Base-by-base conservation (phyloP, 1,140 invertebrate species). In the Sinella curviseta region DNA sequence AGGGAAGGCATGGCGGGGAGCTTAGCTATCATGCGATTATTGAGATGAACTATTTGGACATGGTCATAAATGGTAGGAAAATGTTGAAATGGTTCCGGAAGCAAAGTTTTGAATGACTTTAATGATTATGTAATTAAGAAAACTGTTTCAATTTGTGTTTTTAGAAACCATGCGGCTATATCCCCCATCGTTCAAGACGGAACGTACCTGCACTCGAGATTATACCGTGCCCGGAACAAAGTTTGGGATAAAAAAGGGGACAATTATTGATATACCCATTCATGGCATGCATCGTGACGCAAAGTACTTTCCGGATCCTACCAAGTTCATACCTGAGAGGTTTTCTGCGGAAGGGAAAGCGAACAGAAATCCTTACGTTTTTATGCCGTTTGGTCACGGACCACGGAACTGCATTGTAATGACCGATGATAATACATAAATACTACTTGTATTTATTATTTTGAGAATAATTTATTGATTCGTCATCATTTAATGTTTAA, bases 11-110 rank as follows among this genome's bases (percentile, higher is more conserved):
- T 33, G 81, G 83, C n/a, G 84, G 85, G 8, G 77, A 85, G 76
- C 55, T 87, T 4, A 84, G 79, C 24, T 88, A 87, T 79, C 86
- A 87, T 20, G 83, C 83, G 36, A 76, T 89, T 16, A 78, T 79
- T 33, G 85, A 86, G 54, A 84, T 88, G 80, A 83, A 84, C n/a
- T 89, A 87, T 79, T 83, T 87, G 70, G 80, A 86, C 85, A 86
- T 85, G 84, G 81, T 85, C 36, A 60, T 77, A 4, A 30, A 60
- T 77, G 57, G 48, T 57, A 76, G 20, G 35, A 48, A n/a, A n/a
- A n/a, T n/a, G n/a, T n/a, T n/a, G n/a, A n/a, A n/a, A n/a, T n/a
- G n/a, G n/a, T n/a, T n/a, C 28, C 4, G 31, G 17, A 31, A 12
- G 24, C 12, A 74, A 16, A 54, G 24, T 8, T 16, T 39, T 20